Evolutionary conservation across 2,113 vertebrate species (phyloP).

Genomic region (Fukomys damarensis): DNA sequence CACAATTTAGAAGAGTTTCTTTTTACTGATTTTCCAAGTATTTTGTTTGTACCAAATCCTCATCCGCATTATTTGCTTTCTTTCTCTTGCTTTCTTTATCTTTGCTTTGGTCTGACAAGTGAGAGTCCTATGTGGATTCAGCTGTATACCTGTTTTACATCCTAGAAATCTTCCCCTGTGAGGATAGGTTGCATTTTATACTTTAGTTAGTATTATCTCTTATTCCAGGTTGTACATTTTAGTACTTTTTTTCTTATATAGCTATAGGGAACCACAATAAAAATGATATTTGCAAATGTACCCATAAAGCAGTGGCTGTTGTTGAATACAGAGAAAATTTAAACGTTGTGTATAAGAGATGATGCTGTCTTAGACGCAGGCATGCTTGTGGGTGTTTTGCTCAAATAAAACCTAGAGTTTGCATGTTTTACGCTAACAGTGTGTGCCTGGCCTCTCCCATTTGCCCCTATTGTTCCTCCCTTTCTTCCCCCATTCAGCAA

Average conservation of each 20-base stretch:
- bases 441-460: neutral
- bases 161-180: neutral
- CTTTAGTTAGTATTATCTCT: neutral
- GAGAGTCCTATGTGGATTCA: neutral
- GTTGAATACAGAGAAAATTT: neutral
- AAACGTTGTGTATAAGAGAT: neutral
- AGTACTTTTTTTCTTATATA: neutral
- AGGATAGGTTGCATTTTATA: neutral
- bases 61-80: neutral
- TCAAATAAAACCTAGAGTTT: neutral
- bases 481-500: no score
- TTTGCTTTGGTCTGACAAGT: neutral
- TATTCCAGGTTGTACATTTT: constrained; percentile 11
- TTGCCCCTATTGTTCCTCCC: no score
- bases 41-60: neutral
- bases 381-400: neutral
- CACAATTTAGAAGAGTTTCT: neutral
- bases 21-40: neutral
- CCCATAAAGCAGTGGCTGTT: neutral
- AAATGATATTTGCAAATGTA: neutral
- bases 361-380: neutral
- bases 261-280: neutral
- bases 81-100: neutral
- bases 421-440: neutral
- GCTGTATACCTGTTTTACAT: neutral